These are phyloP conservation scores for Patiria miniata DNA, from an alignment of 35 echinoderm and acorn worm species.

Conservation along the genomic window DNA sequence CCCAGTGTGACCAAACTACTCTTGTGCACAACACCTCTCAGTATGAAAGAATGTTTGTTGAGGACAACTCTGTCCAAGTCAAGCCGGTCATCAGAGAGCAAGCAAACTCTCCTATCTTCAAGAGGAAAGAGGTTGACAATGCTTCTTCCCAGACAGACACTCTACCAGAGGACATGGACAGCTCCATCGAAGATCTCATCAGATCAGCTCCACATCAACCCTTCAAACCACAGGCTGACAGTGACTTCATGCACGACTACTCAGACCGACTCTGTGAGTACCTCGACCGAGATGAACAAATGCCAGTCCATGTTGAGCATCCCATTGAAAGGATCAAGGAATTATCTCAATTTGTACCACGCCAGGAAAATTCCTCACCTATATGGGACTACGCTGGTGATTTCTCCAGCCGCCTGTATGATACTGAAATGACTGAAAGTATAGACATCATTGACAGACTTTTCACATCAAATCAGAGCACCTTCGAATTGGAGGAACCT, in stretches of 20 bases:
- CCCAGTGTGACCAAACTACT: constrained; percentile 34
- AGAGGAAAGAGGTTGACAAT: constrained; percentile 20
- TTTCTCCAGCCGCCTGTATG: not conserved
- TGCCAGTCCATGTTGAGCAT: not conserved
- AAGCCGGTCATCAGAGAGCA: constrained; percentile 48
- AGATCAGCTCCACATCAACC: not conserved
- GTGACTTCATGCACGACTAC: constrained; percentile 20
- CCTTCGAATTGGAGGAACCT: not conserved
- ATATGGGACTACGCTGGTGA: not conserved
- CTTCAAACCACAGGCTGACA: not conserved
- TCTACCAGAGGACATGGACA: not conserved
- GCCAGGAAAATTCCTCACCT: not conserved
- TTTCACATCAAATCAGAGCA: not conserved
- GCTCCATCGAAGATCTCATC: not conserved
- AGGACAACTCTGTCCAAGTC: constrained; percentile 58
- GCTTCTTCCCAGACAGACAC: constrained; percentile 47
- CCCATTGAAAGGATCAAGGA: not conserved
- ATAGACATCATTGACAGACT: not conserved
- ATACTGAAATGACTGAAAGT: not conserved
- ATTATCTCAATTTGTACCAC: not conserved
- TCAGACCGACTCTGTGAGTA: not conserved
- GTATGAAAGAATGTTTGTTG: constrained; percentile 34
- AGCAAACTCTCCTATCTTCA: constrained; percentile 54
- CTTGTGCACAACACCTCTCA: constrained; percentile 37
- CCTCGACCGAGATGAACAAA: not conserved